Percentiles rank a stretch among this genome's conserved stretches.
These are phyloP conservation scores for Oxystoma pomonae DNA, from an alignment of 2,888 invertebrate species.

Conservation along the genomic window DNA sequence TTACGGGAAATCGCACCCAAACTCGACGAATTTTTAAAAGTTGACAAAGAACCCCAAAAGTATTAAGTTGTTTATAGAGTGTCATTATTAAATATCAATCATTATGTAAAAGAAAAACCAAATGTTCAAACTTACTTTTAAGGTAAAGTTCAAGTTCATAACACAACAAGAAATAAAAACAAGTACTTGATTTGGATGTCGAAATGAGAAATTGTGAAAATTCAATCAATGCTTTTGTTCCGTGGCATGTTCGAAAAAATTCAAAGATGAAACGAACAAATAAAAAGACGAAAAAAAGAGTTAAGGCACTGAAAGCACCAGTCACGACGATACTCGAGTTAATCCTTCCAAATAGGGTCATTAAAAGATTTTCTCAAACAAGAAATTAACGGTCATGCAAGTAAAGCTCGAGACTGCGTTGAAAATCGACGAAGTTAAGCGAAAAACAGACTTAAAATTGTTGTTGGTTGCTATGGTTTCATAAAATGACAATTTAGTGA, in stretches of 20 bases:
- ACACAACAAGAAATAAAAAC: too few species aligned
- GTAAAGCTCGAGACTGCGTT: conserved; percentile 95
- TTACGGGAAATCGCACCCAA: conserved; percentile 91
- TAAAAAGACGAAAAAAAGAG: background rate
- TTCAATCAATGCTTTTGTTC: conserved; percentile 76
- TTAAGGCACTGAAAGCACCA: background rate
- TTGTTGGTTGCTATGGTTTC: too few species aligned
- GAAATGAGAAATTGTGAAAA: too few species aligned
- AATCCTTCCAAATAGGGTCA: conserved; percentile 37
- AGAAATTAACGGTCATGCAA: conserved; percentile 95
- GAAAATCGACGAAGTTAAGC: too few species aligned
- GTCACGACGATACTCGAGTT: background rate
- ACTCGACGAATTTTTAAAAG: conserved; percentile 73
- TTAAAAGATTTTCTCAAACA: conserved; percentile 81
- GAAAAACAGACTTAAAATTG: too few species aligned
- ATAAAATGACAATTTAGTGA: too few species aligned
- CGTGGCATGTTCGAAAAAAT: conserved; percentile 41
- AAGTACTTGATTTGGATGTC: conserved; percentile 66
- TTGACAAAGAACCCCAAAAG: conserved; percentile 53
- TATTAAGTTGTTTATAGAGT: conserved; percentile 27
- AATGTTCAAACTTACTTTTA: conserved; percentile 51
- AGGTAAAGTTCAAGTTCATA: background rate
- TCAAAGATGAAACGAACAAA: background rate
- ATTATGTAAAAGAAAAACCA: too few species aligned
- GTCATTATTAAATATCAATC: too few species aligned